Evolutionary conservation across 1,140 invertebrate genomes (phyloP), one percentile per base, ranked within the genome.

Genomic region (Brachionus koreanus): DNA sequence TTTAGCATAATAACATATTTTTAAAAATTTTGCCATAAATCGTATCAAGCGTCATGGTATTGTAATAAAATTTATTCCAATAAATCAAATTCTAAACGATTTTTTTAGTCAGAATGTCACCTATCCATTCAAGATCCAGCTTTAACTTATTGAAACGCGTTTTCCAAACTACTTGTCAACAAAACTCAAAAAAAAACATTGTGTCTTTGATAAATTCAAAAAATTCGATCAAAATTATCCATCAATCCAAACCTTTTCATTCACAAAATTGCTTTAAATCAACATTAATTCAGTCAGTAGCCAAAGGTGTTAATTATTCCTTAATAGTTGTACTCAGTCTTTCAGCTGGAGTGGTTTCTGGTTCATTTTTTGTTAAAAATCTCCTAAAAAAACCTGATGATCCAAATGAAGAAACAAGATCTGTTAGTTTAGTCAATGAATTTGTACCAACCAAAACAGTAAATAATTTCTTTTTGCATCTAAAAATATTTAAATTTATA

Each of bases 301-400:
- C n/a, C 49, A 67, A 67, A 35, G 63, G 63, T 7, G 63, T 67
- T n/a, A 67, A 67, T n/a, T 67, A 67, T 46, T 74, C 43, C 7
- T 4, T 74, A 4, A 74, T 43, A 12, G 25, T 74, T 25, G 19
- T 7, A 3, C 12, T 46, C 23, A 43, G 69, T 29, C 5, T 74
- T 19, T 74, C 69, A 46, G 69, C 25, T 12, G 69, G 69, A 23
- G 3, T 74, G 23, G n/a, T 46, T 19, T 46, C 69, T 13, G 69
- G 69, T n/a, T 74, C 39, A 46, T 39, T 23, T 23, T 74, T 74
- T 13, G 19, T 74, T 19, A 25, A 25, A 74, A 23, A n/a, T 25
- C 7, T 25, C 12, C 23, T 42, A 10, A 46, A 19, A 35, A 25
- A 9, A 25, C 13, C 43, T 25, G 19, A 19, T 46, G 69, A 74